A percentile compares a stretch with the other conserved stretches of the same genome.
Conservation (phyloP, 2,888 invertebrate genomes). For the Macroteleia sp. region DNA sequence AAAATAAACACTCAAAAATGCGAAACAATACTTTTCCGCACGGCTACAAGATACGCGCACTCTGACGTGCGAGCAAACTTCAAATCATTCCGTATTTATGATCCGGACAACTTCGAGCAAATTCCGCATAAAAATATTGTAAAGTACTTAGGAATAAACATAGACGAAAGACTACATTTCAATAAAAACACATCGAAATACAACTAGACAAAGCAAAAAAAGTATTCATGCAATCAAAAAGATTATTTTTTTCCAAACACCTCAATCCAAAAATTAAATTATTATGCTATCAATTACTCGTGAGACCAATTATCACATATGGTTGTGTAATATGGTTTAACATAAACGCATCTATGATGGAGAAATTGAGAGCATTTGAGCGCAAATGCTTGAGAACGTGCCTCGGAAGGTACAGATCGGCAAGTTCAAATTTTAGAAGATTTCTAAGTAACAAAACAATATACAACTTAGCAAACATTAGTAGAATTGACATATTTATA, state of each 20-base stretch:
- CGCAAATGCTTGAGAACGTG: background rate
- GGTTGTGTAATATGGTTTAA: background rate
- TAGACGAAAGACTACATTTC: slow-evolving; percentile 3
- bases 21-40: slow-evolving; percentile 23
- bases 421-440: background rate
- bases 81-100: background rate
- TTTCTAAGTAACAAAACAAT: slow-evolving; percentile 13
- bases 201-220: slow-evolving; percentile 11
- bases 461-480: background rate
- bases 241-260: background rate
- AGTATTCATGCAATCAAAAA: slow-evolving; percentile 1
- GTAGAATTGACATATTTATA: background rate
- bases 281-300: background rate
- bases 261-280: background rate
- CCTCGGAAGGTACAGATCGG: background rate
- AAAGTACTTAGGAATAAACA: slow-evolving; percentile 11
- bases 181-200: background rate
- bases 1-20: slow-evolving; percentile 56
- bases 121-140: slow-evolving; percentile 4
- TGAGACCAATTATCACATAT: background rate
- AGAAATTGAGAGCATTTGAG: no score
- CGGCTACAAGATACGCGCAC: background rate
- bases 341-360: no score
- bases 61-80: background rate
- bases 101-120: background rate